Percentiles rank a stretch among this genome's conserved stretches.
These are phyloP conservation scores for Calonectris borealis DNA, from an alignment of 2,113 vertebrate genomes.

Conservation along the genomic window DNA sequence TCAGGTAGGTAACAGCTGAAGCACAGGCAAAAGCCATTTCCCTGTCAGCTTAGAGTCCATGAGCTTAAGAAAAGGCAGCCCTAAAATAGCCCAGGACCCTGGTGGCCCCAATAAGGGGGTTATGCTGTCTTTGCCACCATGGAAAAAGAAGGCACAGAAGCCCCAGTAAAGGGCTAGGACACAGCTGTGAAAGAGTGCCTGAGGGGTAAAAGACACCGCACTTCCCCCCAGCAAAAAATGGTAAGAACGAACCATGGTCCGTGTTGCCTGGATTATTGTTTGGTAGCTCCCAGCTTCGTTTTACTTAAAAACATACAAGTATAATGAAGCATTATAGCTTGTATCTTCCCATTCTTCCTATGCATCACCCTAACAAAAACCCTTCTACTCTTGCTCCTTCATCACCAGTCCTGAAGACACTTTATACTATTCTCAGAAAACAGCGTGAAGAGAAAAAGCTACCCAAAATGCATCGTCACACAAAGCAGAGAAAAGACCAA, in stretches of 20 bases:
- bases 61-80: background rate
- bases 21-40: background rate
- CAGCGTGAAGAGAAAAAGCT: background rate
- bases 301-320: background rate
- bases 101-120: background rate
- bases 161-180: background rate
- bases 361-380: background rate
- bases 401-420: background rate
- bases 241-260: accelerated
- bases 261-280: background rate
- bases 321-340: background rate
- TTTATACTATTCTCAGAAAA: background rate
- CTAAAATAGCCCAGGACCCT: background rate
- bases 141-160: background rate
- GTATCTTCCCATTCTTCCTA: background rate
- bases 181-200: background rate
- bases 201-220: background rate
- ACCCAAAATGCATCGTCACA: background rate
- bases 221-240: background rate
- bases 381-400: background rate
- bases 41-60: background rate
- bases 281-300: background rate
- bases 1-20: background rate
- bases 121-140: background rate
- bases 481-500: background rate